Conservation (phyloP, 2,888 invertebrate species). For the Cerastoderma edule region DNA sequence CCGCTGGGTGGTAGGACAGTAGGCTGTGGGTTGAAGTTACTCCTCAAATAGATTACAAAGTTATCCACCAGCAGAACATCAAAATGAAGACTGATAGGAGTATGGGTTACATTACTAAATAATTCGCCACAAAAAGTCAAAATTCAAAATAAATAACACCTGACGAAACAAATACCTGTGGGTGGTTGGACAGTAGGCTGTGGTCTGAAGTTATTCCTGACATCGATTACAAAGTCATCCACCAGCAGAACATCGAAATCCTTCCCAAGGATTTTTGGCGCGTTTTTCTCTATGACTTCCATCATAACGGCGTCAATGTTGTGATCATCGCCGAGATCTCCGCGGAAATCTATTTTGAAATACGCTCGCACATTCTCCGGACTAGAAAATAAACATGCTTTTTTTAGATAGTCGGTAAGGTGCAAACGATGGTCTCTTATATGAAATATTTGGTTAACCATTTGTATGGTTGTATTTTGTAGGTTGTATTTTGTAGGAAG, state of each 20-base stretch:
- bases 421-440: neutral
- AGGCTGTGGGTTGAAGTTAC: conserved; percentile 8
- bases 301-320: conserved; percentile 20
- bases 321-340: conserved; percentile 28
- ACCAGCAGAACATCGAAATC: conserved; percentile 50
- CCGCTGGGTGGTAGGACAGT: conserved; percentile 31
- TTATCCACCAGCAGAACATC: conserved; percentile 9
- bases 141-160: neutral
- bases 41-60: conserved; percentile 50
- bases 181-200: conserved; percentile 16
- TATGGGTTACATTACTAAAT: too few species aligned
- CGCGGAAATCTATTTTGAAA: conserved; percentile 40
- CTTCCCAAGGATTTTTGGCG: conserved; percentile 28
- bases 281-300: conserved; percentile 35
- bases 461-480: too few species aligned
- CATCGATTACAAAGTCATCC: conserved; percentile 53
- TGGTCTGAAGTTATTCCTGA: conserved; percentile 29
- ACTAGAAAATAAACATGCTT: conserved; percentile 17
- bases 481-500: too few species aligned
- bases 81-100: too few species aligned
- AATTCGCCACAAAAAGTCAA: too few species aligned
- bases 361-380: conserved; percentile 32
- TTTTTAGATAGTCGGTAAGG: neutral
- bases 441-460: too few species aligned
- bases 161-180: conserved; percentile 23